Evolutionary conservation across 2,888 invertebrate species (phyloP).

Genomic region (Stratiomys singularior): DNA sequence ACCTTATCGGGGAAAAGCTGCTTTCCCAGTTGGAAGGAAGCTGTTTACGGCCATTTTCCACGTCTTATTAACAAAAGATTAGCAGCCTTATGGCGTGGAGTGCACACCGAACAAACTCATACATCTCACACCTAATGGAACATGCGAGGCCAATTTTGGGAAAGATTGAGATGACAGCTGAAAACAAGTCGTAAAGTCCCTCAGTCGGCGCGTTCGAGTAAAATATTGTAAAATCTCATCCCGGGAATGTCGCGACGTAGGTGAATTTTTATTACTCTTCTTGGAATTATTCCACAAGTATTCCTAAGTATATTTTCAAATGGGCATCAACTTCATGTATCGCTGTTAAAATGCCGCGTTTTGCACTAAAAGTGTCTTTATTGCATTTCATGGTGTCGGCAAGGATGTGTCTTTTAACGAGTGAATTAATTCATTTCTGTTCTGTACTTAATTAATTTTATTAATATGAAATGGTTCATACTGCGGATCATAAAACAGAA

Average conservation of each 20-base stretch:
- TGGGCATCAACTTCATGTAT: neutral
- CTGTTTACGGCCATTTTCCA: conserved; percentile 35
- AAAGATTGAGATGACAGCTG: conserved; percentile 45
- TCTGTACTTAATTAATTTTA: conserved; percentile 39
- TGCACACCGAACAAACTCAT: neutral
- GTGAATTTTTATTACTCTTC: conserved; percentile 40
- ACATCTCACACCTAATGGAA: conserved; percentile 18
- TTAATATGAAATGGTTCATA: conserved; percentile 32
- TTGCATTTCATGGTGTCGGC: conserved; percentile 28
- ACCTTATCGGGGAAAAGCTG: neutral
- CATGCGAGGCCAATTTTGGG: conserved; percentile 34
- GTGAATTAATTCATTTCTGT: conserved; percentile 29
- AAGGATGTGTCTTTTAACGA: neutral
- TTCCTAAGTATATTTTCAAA: neutral
- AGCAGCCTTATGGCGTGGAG: conserved; percentile 19
- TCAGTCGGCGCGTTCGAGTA: conserved; percentile 1
- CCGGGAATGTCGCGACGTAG: conserved; percentile 30
- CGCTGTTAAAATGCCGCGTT: conserved; percentile 30
- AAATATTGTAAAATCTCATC: conserved; percentile 37
- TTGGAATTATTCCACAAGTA: conserved; percentile 1
- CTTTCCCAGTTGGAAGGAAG: neutral
- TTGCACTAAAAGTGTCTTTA: conserved; percentile 43
- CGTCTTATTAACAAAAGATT: conserved; percentile 39
- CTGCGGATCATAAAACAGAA: neutral
- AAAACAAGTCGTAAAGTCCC: conserved; percentile 42